Evolutionary conservation across 2,797 vertebrate species (phyloP).

Genomic region (Buceros bicornis): DNA sequence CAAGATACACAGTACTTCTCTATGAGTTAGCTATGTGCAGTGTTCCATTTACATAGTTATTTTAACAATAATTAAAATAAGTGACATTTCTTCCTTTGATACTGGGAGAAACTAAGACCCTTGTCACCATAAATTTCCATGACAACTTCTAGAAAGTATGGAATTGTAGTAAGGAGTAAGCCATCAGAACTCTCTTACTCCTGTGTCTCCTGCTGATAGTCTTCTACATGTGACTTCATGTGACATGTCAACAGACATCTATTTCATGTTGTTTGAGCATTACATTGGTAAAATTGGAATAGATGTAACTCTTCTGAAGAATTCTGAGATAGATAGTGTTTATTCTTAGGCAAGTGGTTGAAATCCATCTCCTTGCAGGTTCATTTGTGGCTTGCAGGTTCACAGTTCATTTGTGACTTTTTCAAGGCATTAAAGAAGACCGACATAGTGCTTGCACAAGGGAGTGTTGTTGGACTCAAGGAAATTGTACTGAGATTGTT

Average conservation of each 20-base stretch:
- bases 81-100: not conserved
- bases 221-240: not conserved
- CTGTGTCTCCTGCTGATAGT: not conserved
- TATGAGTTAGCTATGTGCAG: not conserved
- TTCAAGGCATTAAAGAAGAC: not conserved
- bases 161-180: not conserved
- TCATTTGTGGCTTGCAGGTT: too few species aligned
- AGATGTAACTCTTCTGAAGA: not conserved
- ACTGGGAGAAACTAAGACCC: not conserved
- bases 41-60: not conserved
- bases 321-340: not conserved
- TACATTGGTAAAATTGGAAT: accelerated
- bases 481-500: accelerated
- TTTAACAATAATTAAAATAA: not conserved
- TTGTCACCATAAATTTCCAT: not conserved
- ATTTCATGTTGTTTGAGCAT: not conserved
- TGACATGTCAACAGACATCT: too few species aligned
- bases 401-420: not conserved
- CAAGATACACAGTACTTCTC: not conserved
- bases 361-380: not conserved
- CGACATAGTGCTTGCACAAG: not conserved
- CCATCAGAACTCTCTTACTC: not conserved
- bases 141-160: not conserved
- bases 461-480: not conserved
- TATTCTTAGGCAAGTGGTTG: not conserved